Conservation (phyloP, 2,797 vertebrate genomes). For the Lithobates sylvaticus region DNA sequence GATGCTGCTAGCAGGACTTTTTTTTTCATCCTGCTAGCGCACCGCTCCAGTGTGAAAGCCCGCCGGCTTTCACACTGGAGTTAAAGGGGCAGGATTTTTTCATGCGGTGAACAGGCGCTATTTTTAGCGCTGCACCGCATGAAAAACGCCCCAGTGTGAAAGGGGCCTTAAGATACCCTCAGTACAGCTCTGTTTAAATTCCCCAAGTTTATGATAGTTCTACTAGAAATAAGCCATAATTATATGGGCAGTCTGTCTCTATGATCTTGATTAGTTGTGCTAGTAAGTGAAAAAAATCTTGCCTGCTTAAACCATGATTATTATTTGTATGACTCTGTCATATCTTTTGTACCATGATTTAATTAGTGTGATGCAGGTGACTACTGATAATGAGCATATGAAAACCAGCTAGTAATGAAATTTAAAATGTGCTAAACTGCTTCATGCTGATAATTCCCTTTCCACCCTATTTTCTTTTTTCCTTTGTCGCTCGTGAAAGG, state of each 20-base stretch:
- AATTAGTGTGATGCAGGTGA: neutral
- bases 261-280: neutral
- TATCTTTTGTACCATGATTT: neutral
- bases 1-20: too few species aligned
- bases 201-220: too few species aligned
- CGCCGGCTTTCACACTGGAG: too few species aligned
- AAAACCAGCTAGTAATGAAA: neutral
- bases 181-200: neutral
- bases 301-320: neutral
- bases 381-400: too few species aligned
- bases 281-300: neutral
- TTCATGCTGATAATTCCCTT: neutral
- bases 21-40: too few species aligned
- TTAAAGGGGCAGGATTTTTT: too few species aligned
- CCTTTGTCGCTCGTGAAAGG: constrained; percentile 11
- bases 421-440: neutral
- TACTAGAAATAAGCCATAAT: neutral
- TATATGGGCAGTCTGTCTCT: neutral
- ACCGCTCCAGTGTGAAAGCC: too few species aligned
- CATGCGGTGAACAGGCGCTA: too few species aligned
- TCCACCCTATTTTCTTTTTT: constrained; percentile 14
- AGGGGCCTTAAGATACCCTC: neutral
- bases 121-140: too few species aligned
- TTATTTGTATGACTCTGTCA: neutral
- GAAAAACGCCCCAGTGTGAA: too few species aligned